Evolutionary conservation across 1,140 invertebrate species (phyloP).

Genomic region (Paraescarpia echinospica): DNA sequence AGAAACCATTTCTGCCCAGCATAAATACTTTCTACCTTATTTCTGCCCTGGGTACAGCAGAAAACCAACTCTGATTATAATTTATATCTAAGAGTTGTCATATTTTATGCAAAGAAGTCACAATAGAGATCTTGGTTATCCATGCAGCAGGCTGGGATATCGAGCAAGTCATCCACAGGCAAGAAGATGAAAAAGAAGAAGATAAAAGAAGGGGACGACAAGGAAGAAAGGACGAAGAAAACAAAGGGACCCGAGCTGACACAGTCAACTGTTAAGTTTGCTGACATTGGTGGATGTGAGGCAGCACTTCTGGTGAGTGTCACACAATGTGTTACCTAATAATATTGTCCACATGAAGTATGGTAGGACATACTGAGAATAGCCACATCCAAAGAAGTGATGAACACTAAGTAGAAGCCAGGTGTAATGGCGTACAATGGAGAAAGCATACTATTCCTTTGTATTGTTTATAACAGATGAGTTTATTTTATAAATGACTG

Average conservation of each 20-base stretch:
- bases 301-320: conserved; percentile 64
- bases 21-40: too few species aligned
- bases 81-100: neutral
- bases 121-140: neutral
- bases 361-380: neutral
- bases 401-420: neutral
- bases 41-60: too few species aligned
- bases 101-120: neutral
- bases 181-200: conserved; percentile 15
- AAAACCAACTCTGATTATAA: too few species aligned
- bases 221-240: conserved; percentile 10
- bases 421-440: neutral
- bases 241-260: conserved; percentile 39
- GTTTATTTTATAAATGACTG: too few species aligned
- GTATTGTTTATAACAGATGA: too few species aligned
- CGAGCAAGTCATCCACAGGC: neutral
- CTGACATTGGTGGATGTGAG: conserved; percentile 75
- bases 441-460: neutral
- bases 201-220: conserved; percentile 21
- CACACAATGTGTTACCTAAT: neutral
- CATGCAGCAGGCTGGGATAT: neutral
- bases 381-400: neutral
- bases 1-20: too few species aligned
- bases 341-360: neutral
- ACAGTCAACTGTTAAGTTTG: conserved; percentile 66